These are phyloP conservation scores for Leucoptera coffeella DNA, from an alignment of 2,888 invertebrate species.

Conservation along the genomic window DNA sequence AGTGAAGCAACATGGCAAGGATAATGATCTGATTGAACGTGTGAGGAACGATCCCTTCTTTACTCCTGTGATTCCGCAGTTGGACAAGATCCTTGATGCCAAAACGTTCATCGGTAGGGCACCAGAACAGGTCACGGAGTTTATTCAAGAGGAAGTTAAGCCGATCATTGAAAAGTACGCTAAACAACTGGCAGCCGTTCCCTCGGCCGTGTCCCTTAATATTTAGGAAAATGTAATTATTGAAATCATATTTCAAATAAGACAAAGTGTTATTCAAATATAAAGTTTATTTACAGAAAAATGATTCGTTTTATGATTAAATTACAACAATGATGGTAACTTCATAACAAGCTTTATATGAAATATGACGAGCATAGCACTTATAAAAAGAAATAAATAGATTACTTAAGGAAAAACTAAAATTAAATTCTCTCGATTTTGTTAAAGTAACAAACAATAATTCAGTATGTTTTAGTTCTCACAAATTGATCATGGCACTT, in stretches of 20 bases:
- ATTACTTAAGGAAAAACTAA: too few relatives aligned
- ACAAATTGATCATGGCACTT: too few relatives aligned
- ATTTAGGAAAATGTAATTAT: conserved; percentile 18
- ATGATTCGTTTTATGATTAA: too few relatives aligned
- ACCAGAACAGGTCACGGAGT: conserved; percentile 81
- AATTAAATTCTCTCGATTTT: too few relatives aligned
- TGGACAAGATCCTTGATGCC: conserved; percentile 75
- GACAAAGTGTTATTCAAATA: conserved; percentile 11
- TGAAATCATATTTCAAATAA: conserved; percentile 6
- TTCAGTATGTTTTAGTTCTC: too few relatives aligned
- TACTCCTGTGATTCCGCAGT: conserved; percentile 67
- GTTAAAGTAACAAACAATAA: too few relatives aligned
- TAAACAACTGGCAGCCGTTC: conserved; percentile 22
- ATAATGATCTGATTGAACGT: conserved; percentile 86
- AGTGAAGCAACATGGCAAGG: conserved; percentile 84
- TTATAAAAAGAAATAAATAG: too few relatives aligned
- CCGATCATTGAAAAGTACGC: conserved; percentile 65
- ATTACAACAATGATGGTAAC: too few relatives aligned
- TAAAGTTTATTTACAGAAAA: neutral
- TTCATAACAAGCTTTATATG: too few relatives aligned
- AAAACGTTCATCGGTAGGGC: conserved; percentile 86
- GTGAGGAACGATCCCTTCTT: conserved; percentile 78
- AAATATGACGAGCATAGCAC: too few relatives aligned
- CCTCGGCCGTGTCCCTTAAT: conserved; percentile 35
- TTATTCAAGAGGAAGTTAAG: conserved; percentile 73